Evolutionary conservation across 2,113 vertebrate species (phyloP).

Genomic region (Cathartes aura): DNA sequence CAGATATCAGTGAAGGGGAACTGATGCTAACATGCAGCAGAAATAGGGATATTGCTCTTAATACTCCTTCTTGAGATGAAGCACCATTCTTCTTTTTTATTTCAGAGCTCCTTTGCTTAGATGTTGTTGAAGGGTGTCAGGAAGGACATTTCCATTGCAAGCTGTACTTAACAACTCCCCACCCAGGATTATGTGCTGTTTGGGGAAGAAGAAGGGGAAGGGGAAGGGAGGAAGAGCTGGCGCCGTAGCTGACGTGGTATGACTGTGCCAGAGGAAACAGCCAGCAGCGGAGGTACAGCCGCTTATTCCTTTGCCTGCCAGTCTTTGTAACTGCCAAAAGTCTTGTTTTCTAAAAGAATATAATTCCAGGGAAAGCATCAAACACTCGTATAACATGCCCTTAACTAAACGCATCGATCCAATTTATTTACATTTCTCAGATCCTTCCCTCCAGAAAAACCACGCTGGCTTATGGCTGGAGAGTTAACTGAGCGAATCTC

Average conservation of each 20-base stretch:
- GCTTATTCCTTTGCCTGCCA: neutral
- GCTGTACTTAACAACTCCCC: neutral
- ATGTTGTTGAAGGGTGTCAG: neutral
- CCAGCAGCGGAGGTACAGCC: too few species aligned
- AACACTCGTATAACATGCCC: neutral
- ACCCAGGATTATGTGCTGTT: neutral
- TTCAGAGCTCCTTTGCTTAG: neutral
- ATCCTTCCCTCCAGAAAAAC: neutral
- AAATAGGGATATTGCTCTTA: neutral
- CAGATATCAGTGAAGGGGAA: neutral
- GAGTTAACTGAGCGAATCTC: neutral
- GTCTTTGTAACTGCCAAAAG: neutral
- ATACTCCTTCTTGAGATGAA: neutral
- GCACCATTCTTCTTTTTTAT: neutral
- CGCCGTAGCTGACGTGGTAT: rapidly evolving
- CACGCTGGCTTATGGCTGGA: neutral
- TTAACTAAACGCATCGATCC: neutral
- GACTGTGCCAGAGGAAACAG: neutral
- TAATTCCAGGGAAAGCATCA: neutral
- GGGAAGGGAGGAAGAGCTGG: neutral
- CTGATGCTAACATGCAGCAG: neutral
- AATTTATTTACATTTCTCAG: neutral
- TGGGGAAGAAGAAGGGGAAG: neutral
- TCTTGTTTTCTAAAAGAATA: neutral
- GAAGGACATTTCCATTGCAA: neutral